phyloP scores from a whole-genome alignment of 1,140 invertebrate species.

The Caenorhabditis tropicalis region DNA sequence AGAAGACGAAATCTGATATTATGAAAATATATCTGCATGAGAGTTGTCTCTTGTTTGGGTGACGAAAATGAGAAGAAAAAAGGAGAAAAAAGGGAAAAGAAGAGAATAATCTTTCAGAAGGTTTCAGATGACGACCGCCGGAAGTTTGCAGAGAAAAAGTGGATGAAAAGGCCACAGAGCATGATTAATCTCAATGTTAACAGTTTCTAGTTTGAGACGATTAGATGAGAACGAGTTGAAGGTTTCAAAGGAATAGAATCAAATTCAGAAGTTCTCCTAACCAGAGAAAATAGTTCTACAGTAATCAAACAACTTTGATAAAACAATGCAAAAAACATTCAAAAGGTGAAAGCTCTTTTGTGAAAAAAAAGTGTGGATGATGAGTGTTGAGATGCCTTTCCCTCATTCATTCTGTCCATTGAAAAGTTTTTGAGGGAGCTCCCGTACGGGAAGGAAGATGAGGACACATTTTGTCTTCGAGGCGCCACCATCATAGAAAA shows the following conservation, averaged over 20 bases:
- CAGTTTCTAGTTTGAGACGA: no score
- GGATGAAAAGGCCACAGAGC: background rate
- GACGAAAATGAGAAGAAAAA: slow-evolving; percentile 14
- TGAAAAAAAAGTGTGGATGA: slow-evolving; percentile 42
- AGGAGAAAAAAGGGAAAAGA: background rate
- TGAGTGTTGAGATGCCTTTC: slow-evolving; percentile 15
- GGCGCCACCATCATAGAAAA: slow-evolving; percentile 7
- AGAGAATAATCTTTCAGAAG: background rate
- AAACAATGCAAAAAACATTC: background rate
- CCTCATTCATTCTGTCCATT: no score
- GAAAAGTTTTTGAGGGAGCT: background rate
- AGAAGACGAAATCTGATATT: background rate
- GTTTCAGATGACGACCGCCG: slow-evolving; percentile 33
- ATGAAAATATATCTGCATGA: slow-evolving; percentile 44
- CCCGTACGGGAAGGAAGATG: background rate
- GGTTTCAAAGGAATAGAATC: no score
- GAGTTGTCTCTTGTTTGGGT: background rate
- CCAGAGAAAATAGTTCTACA: no score
- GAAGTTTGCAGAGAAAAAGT: background rate
- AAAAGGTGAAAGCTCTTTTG: background rate
- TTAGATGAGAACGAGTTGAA: no score
- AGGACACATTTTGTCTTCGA: slow-evolving; percentile 28
- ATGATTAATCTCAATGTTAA: background rate
- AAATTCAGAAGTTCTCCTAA: no score
- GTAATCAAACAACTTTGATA: background rate